A percentile compares a stretch with the other conserved stretches of the same genome.
Evolutionary conservation across 2,797 vertebrate genomes (phyloP).

Genomic region (Clamator glandarius): DNA sequence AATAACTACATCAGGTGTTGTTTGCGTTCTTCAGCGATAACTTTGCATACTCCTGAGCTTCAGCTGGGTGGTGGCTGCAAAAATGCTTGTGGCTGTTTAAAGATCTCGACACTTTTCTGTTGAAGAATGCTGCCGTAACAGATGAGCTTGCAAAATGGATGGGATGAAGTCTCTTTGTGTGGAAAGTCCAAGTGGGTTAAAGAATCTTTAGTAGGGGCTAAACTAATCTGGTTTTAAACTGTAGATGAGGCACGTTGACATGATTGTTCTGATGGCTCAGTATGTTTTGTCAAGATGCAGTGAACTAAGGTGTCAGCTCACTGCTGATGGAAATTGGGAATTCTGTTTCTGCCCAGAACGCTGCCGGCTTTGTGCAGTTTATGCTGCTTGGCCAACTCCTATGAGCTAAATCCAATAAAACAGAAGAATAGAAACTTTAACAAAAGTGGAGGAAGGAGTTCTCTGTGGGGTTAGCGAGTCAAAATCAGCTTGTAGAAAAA

Average conservation of each 20-base stretch:
- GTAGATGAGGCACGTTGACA: background rate
- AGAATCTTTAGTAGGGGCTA: background rate
- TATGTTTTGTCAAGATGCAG: background rate
- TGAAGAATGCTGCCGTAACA: background rate
- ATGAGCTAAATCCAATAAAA: background rate
- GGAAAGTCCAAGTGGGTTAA: background rate
- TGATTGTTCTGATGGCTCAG: background rate
- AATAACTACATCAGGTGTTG: rapidly evolving
- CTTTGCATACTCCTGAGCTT: background rate
- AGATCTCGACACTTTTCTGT: background rate
- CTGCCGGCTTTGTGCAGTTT: background rate
- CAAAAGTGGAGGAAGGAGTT: background rate
- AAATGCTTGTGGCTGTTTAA: background rate
- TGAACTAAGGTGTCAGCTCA: background rate
- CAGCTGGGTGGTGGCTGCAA: background rate
- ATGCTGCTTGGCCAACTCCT: background rate
- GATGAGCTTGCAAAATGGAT: background rate
- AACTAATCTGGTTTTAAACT: background rate
- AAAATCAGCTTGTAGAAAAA: background rate
- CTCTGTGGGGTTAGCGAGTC: background rate
- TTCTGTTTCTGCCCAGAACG: background rate
- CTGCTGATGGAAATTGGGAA: background rate
- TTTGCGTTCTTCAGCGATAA: background rate
- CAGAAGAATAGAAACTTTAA: background rate
- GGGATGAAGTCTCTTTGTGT: background rate